These are phyloP conservation scores for Nasonia longicornis DNA, from an alignment of 1,140 invertebrate species.

Conservation along the genomic window DNA sequence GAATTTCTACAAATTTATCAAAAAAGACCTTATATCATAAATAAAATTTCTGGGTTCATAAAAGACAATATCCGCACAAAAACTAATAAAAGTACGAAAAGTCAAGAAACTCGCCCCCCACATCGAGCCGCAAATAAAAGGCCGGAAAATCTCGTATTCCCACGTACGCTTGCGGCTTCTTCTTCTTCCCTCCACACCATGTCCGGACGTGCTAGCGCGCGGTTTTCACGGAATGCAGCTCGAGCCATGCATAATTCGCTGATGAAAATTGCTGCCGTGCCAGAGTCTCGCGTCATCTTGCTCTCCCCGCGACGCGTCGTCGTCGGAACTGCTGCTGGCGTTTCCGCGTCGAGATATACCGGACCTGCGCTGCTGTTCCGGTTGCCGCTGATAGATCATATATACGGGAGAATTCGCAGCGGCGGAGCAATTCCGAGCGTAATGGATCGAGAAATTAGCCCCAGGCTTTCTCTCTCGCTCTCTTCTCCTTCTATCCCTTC, in stretches of 20 bases:
- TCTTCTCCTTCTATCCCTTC: background rate
- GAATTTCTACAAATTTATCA: no score
- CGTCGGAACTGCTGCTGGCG: background rate
- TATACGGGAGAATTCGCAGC: conserved; percentile 1
- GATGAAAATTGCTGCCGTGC: conserved; percentile 19
- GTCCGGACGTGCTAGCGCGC: no score
- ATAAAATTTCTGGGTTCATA: no score
- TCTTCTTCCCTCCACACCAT: background rate
- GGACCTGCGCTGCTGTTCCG: background rate
- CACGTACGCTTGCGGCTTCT: background rate
- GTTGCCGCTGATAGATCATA: background rate
- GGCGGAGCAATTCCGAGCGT: conserved; percentile 34
- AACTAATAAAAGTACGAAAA: no score
- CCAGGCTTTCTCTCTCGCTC: background rate
- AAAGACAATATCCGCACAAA: no score
- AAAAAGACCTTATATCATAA: no score
- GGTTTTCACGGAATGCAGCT: background rate
- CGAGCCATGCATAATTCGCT: background rate
- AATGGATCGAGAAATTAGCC: conserved; percentile 45
- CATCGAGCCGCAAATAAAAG: background rate
- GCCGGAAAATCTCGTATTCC: background rate
- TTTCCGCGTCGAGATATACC: background rate
- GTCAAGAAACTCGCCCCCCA: no score
- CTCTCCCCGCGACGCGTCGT: background rate
- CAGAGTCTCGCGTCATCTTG: background rate